Conservation (phyloP, 1,140 invertebrate species). For the Solenopsis fugax region DNA sequence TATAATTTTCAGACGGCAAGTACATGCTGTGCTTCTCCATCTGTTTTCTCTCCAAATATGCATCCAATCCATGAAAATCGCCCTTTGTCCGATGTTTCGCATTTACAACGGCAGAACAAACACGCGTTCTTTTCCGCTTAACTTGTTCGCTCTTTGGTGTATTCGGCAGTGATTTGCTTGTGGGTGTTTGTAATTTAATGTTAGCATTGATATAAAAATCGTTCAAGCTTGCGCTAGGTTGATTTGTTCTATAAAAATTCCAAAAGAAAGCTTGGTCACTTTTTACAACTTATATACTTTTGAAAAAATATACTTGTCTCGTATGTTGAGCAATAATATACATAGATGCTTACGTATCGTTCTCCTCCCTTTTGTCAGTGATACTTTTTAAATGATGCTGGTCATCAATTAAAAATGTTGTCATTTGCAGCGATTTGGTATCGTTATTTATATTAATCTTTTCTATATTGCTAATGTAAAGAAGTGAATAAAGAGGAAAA, state of each 20-base stretch:
- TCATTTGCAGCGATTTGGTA: conserved; percentile 46
- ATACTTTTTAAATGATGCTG: conserved; percentile 11
- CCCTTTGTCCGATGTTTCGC: not conserved
- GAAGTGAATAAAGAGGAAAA: not conserved
- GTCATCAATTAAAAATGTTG: conserved; percentile 37
- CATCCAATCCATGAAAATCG: conserved; percentile 52
- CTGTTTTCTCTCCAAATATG: conserved; percentile 55
- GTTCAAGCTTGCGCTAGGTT: conserved; percentile 23
- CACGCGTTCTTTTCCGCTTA: conserved; percentile 30
- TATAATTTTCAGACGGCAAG: not conserved
- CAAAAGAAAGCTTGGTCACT: not conserved
- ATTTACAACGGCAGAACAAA: conserved; percentile 54
- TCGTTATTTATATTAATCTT: conserved; percentile 64
- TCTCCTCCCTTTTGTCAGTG: not conserved
- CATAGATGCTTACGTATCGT: conserved; percentile 43
- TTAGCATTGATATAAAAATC: conserved; percentile 49
- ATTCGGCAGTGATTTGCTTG: conserved; percentile 66
- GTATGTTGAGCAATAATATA: not conserved
- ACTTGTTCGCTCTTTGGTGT: conserved; percentile 55
- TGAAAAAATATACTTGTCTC: not conserved
- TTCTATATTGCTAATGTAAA: conserved; percentile 64
- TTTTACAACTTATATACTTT: not conserved
- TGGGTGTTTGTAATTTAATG: conserved; percentile 61
- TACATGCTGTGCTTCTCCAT: conserved; percentile 3
- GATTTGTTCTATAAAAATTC: conserved; percentile 31